Conservation (phyloP, 2,797 vertebrate species). For the Linurgus olivaceus region DNA sequence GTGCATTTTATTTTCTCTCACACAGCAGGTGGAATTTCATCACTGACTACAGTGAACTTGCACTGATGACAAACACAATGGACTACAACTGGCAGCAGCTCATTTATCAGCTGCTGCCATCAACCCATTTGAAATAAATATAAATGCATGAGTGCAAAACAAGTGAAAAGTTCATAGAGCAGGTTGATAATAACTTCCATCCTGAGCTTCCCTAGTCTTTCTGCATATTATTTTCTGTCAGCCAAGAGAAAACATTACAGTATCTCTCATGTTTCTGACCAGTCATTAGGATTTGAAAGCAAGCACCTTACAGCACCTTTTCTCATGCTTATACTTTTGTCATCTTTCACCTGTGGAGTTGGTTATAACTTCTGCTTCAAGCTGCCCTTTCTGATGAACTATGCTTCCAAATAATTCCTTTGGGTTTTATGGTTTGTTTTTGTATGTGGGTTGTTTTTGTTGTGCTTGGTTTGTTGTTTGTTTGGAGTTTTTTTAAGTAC, state of each 20-base stretch:
- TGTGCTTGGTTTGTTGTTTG: not conserved
- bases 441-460: not conserved
- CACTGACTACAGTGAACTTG: conserved; percentile 6
- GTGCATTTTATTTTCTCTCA: conserved; percentile 52
- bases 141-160: not conserved
- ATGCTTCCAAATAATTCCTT: not conserved
- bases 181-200: not conserved
- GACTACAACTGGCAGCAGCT: conserved; percentile 21
- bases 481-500: not conserved
- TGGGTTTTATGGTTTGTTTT: not conserved
- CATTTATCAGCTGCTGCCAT: conserved; percentile 12
- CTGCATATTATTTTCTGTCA: not conserved
- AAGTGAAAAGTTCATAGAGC: not conserved
- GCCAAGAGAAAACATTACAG: not conserved
- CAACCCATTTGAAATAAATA: conserved; percentile 28
- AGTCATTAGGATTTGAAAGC: not conserved
- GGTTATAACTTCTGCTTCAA: not conserved
- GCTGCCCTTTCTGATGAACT: not conserved
- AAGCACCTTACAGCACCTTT: not conserved
- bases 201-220: not conserved
- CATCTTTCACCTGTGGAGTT: not conserved
- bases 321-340: not conserved
- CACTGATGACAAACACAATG: conserved; percentile 40
- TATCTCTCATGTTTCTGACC: not conserved
- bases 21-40: conserved; percentile 57